These are phyloP conservation scores for Sesamia nonagrioides DNA, from an alignment of 1,140 invertebrate species.

Conservation along the genomic window DNA sequence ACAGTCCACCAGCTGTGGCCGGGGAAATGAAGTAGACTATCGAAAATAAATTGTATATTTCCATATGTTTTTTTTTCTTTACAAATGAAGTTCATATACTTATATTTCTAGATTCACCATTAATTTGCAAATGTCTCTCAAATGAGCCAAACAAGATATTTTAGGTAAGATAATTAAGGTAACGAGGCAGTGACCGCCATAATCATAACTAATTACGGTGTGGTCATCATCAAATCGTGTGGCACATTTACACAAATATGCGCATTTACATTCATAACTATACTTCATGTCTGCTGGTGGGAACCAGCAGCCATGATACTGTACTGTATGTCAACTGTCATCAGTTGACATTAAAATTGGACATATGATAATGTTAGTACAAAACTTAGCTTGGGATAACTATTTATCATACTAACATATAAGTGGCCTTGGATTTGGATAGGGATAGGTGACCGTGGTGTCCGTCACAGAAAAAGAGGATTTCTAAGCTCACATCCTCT, in stretches of 20 bases:
- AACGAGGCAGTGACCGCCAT: conserved; percentile 19
- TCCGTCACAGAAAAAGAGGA: no score
- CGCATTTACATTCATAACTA: neutral
- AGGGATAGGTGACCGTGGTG: no score
- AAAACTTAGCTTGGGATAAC: neutral
- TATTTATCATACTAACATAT: neutral
- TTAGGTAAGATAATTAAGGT: conserved; percentile 11
- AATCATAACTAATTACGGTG: conserved; percentile 20
- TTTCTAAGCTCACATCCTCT: no score
- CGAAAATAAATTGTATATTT: no score
- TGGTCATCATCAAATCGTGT: conserved; percentile 14
- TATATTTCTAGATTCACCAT: conserved; percentile 10
- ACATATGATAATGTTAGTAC: neutral
- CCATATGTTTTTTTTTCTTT: no score
- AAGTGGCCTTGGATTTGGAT: no score
- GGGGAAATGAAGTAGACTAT: no score
- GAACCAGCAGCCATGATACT: no score
- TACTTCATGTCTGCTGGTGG: no score
- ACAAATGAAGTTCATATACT: neutral
- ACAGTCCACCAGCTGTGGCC: no score
- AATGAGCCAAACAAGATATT: conserved; percentile 25
- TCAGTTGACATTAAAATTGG: neutral
- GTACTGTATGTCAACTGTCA: no score
- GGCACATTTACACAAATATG: conserved; percentile 6
- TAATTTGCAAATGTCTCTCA: conserved; percentile 24